Evolutionary conservation across 2,888 invertebrate genomes (phyloP), one percentile per base, ranked within the genome.

Genomic region (Dendrolimus houi): DNA sequence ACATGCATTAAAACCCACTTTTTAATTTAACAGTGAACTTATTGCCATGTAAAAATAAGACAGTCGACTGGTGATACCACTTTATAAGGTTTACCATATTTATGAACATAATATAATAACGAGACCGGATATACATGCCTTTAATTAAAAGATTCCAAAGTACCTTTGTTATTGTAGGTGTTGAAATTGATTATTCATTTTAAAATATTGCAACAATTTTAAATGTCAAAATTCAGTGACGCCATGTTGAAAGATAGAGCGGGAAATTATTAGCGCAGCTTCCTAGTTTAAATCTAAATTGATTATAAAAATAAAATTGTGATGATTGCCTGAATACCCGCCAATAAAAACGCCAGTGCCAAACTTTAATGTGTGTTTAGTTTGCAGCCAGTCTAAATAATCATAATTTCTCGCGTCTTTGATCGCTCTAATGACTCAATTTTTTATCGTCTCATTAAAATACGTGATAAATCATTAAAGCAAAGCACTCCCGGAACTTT

Each of bases 391-490:
- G 47, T 47, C 47, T 47, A 47, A 64, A 63, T 60, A 61, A 60
- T 62, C 55, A 60, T 60, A 64, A 57, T 63, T 68, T 64, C 62
- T 55, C 60, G 54, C 54, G 58, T 58, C 67, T 70, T 72, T 70
- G 68, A 73, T 71, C 71, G 56, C 62, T 58, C 6, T 62, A 63
- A 69, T 69, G 64, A 66, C 62, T 60, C n/a, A 57, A 57, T 61
- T 62, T 58, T 63, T 60, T 61, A 63, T 61, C 54, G 62, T 60
- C 57, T 64, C 56, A 59, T 61, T 62, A 63, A 29, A 59, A 62
- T 60, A 56, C 41, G 47, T 47, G 47, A 47, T 47, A 12, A 47
- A 12, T 47, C 47, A 8, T 47, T 47, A 47, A 47, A 47, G 12
- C 47, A 8, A 47, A 47, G 47, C 47, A 12, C 47, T 47, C 47